phyloP scores from a whole-genome alignment of 2,113 vertebrate species.

The Mugil cephalus region DNA sequence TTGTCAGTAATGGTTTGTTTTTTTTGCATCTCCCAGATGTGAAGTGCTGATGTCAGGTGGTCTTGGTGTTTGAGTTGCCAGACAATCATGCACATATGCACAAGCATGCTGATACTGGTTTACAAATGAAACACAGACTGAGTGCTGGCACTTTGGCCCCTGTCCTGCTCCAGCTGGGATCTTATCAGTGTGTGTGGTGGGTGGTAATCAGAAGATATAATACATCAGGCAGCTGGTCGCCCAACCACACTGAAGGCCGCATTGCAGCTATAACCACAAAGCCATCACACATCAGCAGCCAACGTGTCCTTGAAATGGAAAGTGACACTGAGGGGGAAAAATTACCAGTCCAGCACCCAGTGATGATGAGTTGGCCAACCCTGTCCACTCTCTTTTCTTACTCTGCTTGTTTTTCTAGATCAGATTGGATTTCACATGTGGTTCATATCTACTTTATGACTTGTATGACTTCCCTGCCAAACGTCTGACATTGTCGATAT shows the following conservation, averaged over 20 bases:
- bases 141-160: slow-evolving; percentile 59
- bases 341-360: slow-evolving; percentile 49
- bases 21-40: neutral
- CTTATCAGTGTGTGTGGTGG: slow-evolving; percentile 75
- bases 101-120: slow-evolving; percentile 38
- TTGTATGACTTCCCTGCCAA: neutral
- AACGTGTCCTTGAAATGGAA: slow-evolving; percentile 71
- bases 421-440: slow-evolving; percentile 53
- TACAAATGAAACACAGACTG: slow-evolving; percentile 51
- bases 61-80: slow-evolving; percentile 30
- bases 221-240: slow-evolving; percentile 72
- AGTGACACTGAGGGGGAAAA: slow-evolving; percentile 64
- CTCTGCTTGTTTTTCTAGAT: slow-evolving; percentile 22
- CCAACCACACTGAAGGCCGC: slow-evolving; percentile 49
- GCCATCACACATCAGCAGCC: slow-evolving; percentile 57
- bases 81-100: slow-evolving; percentile 37
- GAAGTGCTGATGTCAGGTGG: slow-evolving; percentile 26
- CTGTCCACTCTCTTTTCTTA: slow-evolving; percentile 42
- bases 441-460: slow-evolving; percentile 24
- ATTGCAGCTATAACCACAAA: slow-evolving; percentile 40
- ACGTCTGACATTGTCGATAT: neutral
- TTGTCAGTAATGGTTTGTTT: neutral
- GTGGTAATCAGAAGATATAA: slow-evolving; percentile 82
- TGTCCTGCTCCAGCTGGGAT: slow-evolving; percentile 71
- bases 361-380: slow-evolving; percentile 64